These are phyloP conservation scores for Platycheirus rosarum DNA, from an alignment of 2,888 invertebrate species.

Conservation along the genomic window DNA sequence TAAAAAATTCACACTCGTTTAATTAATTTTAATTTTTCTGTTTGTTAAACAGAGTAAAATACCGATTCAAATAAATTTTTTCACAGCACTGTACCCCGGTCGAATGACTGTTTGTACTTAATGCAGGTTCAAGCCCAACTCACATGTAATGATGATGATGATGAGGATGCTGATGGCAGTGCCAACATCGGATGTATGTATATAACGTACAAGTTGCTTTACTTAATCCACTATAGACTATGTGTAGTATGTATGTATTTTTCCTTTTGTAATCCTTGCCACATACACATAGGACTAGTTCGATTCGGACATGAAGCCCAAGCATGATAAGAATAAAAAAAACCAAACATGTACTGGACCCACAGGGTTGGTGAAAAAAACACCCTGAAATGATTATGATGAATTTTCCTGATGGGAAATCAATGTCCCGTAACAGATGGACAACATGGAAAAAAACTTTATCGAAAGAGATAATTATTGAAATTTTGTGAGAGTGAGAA, in stretches of 20 bases:
- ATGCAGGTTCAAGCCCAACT: constrained; percentile 58
- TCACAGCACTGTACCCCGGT: neutral
- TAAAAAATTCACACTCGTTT: too few relatives aligned
- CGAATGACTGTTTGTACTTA: constrained; percentile 31
- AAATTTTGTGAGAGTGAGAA: neutral
- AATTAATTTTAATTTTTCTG: too few relatives aligned
- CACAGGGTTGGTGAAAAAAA: constrained; percentile 8
- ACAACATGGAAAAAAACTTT: constrained; percentile 8
- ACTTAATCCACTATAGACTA: constrained; percentile 51
- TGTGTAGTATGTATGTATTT: neutral
- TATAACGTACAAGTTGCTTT: constrained; percentile 43
- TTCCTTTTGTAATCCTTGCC: constrained; percentile 25
- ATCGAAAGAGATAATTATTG: neutral
- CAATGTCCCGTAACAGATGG: constrained; percentile 71
- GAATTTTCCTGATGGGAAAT: constrained; percentile 74
- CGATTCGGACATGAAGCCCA: constrained; percentile 33
- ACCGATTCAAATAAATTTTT: too few relatives aligned
- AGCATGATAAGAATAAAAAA: constrained; percentile 16
- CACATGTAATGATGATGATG: constrained; percentile 50
- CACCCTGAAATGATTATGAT: constrained; percentile 68
- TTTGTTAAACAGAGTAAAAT: too few relatives aligned
- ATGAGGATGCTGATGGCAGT: constrained; percentile 46
- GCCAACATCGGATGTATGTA: constrained; percentile 53
- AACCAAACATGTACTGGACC: constrained; percentile 30
- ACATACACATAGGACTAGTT: constrained; percentile 5